phyloP scores from a whole-genome alignment of 2,888 invertebrate species.

The Clitarchus hookeri region DNA sequence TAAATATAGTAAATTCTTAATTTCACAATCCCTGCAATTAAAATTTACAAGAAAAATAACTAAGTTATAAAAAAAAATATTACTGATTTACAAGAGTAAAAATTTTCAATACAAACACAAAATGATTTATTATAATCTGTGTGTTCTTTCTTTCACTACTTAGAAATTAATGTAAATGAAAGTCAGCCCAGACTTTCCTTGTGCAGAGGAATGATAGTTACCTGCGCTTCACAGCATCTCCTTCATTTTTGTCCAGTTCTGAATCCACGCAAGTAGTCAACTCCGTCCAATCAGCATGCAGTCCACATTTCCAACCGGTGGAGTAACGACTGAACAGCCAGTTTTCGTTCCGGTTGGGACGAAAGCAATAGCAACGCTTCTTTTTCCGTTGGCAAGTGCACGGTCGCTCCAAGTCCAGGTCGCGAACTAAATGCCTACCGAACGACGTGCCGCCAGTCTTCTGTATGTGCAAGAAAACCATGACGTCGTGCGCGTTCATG shows the following conservation, averaged over 20 bases:
- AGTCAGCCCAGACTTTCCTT: not conserved
- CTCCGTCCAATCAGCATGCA: constrained; percentile 99
- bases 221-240: constrained; percentile 73
- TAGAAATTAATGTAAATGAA: too few species aligned
- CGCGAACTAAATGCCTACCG: constrained; percentile 93
- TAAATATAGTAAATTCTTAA: too few species aligned
- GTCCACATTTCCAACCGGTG: constrained; percentile 97
- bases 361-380: constrained; percentile 90
- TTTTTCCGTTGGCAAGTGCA: constrained; percentile 90
- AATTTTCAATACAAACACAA: too few species aligned
- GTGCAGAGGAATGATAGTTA: constrained; percentile 42
- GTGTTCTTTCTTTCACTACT: too few species aligned
- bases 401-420: constrained; percentile 89
- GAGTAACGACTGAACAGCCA: constrained; percentile 98
- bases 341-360: constrained; percentile 89
- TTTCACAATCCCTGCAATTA: too few species aligned
- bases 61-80: too few species aligned
- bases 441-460: constrained; percentile 99
- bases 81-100: too few species aligned
- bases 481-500: constrained; percentile 92
- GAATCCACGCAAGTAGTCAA: constrained; percentile 89
- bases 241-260: constrained; percentile 89
- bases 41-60: too few species aligned
- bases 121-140: too few species aligned
- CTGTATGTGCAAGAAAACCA: constrained; percentile 98